Conservation (phyloP, 2,113 vertebrate genomes). For the Eurystomus gularis region DNA sequence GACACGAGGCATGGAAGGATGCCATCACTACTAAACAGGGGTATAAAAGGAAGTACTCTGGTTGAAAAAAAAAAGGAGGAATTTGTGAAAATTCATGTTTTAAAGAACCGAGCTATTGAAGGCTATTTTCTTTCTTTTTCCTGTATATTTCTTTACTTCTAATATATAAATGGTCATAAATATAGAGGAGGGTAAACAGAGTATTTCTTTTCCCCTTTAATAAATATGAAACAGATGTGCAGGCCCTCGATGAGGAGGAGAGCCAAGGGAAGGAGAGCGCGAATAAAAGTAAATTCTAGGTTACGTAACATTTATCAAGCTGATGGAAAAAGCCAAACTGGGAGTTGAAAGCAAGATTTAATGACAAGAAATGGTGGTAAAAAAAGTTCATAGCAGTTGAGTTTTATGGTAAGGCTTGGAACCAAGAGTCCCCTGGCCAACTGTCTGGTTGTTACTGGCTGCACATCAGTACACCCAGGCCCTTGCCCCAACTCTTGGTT, state of each 20-base stretch:
- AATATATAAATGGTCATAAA: background rate
- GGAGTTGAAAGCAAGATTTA: conserved; percentile 44
- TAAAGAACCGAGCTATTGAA: background rate
- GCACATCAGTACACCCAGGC: background rate
- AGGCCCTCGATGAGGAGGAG: background rate
- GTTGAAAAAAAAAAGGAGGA: background rate
- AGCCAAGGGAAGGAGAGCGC: background rate
- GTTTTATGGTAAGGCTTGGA: conserved; percentile 3
- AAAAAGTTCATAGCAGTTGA: background rate
- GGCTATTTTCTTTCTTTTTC: background rate
- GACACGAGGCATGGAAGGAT: background rate
- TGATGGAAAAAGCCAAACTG: conserved; percentile 33
- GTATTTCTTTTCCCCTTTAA: background rate
- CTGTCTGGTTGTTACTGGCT: background rate
- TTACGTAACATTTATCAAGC: conserved; percentile 31
- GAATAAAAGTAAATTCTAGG: conserved; percentile 29
- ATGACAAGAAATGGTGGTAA: conserved; percentile 19
- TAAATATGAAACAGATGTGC: conserved; percentile 58
- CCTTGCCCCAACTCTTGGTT: background rate
- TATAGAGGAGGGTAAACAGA: conserved; percentile 19
- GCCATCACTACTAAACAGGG: background rate
- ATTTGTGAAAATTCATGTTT: background rate
- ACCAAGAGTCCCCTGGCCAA: background rate
- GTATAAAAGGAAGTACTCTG: background rate
- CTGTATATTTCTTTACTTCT: background rate